These are phyloP conservation scores for Astatoreochromis straeleni DNA, from an alignment of 2,113 vertebrate species.

Conservation along the genomic window DNA sequence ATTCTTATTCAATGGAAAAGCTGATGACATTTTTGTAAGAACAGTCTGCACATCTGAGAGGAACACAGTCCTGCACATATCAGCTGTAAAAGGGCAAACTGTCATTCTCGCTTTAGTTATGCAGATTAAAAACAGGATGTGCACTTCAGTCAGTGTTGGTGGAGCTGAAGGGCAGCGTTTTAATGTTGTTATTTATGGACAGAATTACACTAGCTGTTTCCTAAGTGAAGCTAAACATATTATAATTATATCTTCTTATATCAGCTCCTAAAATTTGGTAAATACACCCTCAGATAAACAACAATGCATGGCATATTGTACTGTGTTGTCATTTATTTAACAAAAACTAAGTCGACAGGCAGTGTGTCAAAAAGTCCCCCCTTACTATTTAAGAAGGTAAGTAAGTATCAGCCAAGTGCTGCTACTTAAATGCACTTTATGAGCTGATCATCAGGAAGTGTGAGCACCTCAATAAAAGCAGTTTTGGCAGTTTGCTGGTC, in stretches of 20 bases:
- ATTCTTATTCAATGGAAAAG: background rate
- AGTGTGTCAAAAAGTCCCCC: background rate
- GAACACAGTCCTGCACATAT: background rate
- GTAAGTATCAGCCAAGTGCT: background rate
- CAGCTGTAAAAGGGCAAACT: background rate
- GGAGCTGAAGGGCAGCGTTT: fast-evolving
- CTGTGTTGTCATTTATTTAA: background rate
- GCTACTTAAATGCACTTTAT: background rate
- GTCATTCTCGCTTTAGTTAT: background rate
- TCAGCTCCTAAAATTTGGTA: background rate
- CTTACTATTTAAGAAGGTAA: background rate
- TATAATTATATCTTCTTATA: background rate
- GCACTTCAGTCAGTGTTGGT: background rate
- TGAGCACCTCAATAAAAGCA: background rate
- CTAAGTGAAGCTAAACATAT: background rate
- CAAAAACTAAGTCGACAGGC: background rate
- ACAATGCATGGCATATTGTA: background rate
- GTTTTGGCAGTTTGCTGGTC: background rate
- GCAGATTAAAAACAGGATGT: background rate
- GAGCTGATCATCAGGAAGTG: background rate
- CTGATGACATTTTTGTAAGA: background rate
- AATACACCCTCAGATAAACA: background rate
- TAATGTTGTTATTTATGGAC: background rate
- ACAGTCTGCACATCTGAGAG: background rate
- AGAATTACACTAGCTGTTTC: background rate